Percentiles rank a stretch among this genome's conserved stretches.
These are phyloP conservation scores for Samia ricini DNA, from an alignment of 1,140 invertebrate species.

Conservation along the genomic window DNA sequence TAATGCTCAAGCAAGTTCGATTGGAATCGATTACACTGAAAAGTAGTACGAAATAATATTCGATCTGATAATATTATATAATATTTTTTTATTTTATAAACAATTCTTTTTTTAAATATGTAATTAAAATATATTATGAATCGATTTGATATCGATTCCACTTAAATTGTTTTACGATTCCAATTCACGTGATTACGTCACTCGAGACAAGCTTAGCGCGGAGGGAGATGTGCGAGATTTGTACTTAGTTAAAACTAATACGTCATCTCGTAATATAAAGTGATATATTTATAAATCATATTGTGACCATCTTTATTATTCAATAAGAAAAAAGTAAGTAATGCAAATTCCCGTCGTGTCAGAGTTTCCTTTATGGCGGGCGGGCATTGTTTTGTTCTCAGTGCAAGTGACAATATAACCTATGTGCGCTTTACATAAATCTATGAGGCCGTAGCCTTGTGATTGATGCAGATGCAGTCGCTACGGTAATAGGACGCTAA, in stretches of 20 bases:
- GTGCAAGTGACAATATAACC: conserved; percentile 73
- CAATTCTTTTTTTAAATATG: too few species aligned
- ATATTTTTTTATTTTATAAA: too few species aligned
- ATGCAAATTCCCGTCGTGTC: conserved; percentile 24
- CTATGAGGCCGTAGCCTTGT: conserved; percentile 61
- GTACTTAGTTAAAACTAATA: conserved; percentile 69
- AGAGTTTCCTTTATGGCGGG: conserved; percentile 33
- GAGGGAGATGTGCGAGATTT: conserved; percentile 63
- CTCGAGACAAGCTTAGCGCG: conserved; percentile 61
- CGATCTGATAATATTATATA: too few species aligned
- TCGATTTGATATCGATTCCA: conserved; percentile 1
- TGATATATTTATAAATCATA: conserved; percentile 50
- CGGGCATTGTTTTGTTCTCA: conserved; percentile 64
- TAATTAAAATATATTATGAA: not conserved
- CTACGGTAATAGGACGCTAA: conserved; percentile 53
- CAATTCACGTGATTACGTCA: conserved; percentile 33
- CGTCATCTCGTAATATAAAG: conserved; percentile 65
- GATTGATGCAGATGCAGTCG: conserved; percentile 52
- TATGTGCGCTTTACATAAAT: conserved; percentile 68
- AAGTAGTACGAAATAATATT: too few species aligned
- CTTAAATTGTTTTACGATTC: conserved; percentile 4
- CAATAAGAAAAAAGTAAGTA: conserved; percentile 65
- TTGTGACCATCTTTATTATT: conserved; percentile 48
- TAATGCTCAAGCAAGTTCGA: too few species aligned
- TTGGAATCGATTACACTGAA: too few species aligned